These are phyloP conservation scores for Nipponia nippon DNA, from an alignment of 2,113 vertebrate genomes.

Conservation along the genomic window DNA sequence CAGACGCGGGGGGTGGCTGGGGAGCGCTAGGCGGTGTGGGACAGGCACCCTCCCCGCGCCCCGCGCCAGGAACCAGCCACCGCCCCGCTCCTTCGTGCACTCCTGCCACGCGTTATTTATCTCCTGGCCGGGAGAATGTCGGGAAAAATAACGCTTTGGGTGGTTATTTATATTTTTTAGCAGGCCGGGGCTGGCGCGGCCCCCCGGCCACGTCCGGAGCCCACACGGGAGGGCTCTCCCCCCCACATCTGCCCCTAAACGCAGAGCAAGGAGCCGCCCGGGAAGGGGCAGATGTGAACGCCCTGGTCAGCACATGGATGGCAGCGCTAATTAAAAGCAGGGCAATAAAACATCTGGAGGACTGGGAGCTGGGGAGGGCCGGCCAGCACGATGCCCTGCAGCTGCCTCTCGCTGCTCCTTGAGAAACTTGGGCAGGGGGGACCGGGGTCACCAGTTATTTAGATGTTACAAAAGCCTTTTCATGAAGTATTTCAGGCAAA, in stretches of 20 bases:
- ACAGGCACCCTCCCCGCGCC: fast-evolving
- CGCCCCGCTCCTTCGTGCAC: fast-evolving
- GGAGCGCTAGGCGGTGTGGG: fast-evolving
- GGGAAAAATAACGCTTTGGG: fast-evolving
- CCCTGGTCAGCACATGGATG: not conserved
- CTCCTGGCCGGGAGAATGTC: fast-evolving
- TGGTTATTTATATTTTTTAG: not conserved
- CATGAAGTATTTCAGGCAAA: not conserved
- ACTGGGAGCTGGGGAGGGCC: not conserved
- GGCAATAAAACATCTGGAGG: slow-evolving; percentile 43
- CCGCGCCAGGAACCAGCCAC: not conserved
- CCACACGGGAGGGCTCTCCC: fast-evolving
- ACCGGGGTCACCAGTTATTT: not conserved
- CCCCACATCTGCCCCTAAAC: fast-evolving
- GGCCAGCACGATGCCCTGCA: not conserved
- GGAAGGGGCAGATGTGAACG: not conserved
- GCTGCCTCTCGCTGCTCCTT: not conserved
- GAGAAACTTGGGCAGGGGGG: slow-evolving; percentile 5
- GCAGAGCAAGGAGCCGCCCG: not conserved
- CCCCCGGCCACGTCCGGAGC: fast-evolving
- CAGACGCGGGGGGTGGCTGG: not conserved
- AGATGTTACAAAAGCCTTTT: slow-evolving; percentile 38
- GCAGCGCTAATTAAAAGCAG: not conserved
- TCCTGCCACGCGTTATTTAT: fast-evolving
- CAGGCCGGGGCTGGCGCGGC: not conserved